Evolutionary conservation across 2,888 invertebrate genomes (phyloP).

Genomic region (Noctua comes): DNA sequence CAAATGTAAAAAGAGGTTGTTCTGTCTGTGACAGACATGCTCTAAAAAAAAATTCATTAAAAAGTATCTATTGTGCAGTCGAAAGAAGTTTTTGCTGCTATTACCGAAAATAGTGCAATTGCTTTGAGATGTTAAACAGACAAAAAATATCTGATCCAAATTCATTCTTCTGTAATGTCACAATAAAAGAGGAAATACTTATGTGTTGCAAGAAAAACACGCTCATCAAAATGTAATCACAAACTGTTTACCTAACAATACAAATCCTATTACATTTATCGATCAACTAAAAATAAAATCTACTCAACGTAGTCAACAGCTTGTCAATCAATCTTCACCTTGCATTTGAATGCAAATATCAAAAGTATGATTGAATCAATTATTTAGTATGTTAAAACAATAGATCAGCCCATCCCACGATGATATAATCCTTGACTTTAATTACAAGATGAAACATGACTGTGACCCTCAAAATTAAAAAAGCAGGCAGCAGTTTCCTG

Average conservation of each 20-base stretch:
- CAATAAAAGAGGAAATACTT: slow-evolving; percentile 16
- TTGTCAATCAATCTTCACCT: slow-evolving; percentile 29
- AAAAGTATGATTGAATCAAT: slow-evolving; percentile 5
- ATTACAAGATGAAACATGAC: slow-evolving; percentile 18
- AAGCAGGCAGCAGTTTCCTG: neutral
- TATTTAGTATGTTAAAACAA: slow-evolving; percentile 26
- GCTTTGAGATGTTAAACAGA: neutral
- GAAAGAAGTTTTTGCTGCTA: slow-evolving; percentile 16
- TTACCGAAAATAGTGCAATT: slow-evolving; percentile 34
- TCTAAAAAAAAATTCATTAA: slow-evolving; percentile 8
- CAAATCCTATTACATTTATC: slow-evolving; percentile 7
- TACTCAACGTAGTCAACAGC: neutral
- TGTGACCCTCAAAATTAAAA: slow-evolving; percentile 20
- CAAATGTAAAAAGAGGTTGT: neutral
- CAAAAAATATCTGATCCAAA: slow-evolving; percentile 20
- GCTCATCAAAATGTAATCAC: slow-evolving; percentile 41
- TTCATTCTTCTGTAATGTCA: slow-evolving; percentile 6
- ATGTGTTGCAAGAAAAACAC: slow-evolving; percentile 12
- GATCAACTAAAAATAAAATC: slow-evolving; percentile 4
- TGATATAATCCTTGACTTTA: slow-evolving; percentile 29
- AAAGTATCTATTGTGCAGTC: slow-evolving; percentile 21
- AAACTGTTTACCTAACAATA: slow-evolving; percentile 14
- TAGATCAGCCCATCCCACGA: slow-evolving; percentile 15
- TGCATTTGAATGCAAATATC: slow-evolving; percentile 11
- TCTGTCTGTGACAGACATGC: slow-evolving; percentile 3